phyloP scores from a whole-genome alignment of 2,888 invertebrate species.

The Catotricha subobsoleta region DNA sequence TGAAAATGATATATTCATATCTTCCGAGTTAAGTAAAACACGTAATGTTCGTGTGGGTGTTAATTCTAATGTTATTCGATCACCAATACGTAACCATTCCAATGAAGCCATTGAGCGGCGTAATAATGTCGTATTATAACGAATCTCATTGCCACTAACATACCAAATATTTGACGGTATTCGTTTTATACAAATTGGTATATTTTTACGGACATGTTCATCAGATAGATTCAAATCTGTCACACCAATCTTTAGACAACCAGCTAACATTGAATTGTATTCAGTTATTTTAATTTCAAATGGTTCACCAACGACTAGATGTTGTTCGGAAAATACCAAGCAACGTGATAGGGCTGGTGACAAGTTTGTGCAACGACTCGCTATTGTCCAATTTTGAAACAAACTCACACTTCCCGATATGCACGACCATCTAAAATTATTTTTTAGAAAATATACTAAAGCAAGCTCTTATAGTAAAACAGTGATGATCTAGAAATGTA shows the following conservation, averaged over 20 bases:
- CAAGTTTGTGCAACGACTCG: conserved; percentile 22
- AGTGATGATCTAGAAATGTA: not conserved
- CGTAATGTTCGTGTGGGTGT: conserved; percentile 50
- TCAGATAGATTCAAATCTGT: conserved; percentile 48
- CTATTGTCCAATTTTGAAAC: conserved; percentile 28
- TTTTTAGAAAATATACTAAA: not conserved
- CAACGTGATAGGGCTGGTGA: conserved; percentile 25
- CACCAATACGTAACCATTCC: conserved; percentile 66
- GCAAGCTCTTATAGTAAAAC: not conserved
- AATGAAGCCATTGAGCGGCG: conserved; percentile 47
- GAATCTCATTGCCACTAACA: conserved; percentile 42
- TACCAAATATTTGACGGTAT: conserved; percentile 43
- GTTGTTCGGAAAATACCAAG: conserved; percentile 28
- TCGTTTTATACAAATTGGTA: conserved; percentile 43
- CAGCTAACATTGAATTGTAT: conserved; percentile 27
- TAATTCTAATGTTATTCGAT: conserved; percentile 56
- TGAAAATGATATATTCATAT: conserved; percentile 54
- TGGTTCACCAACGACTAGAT: conserved; percentile 24
- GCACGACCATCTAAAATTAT: conserved; percentile 20
- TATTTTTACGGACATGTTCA: conserved; percentile 42
- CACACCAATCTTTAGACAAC: conserved; percentile 58
- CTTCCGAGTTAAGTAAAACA: conserved; percentile 65
- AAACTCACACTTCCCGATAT: conserved; percentile 26
- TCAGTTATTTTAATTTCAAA: conserved; percentile 28
- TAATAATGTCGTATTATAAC: conserved; percentile 44